phyloP scores from a whole-genome alignment of 2,888 invertebrate species.

The Nemurella pictetii region DNA sequence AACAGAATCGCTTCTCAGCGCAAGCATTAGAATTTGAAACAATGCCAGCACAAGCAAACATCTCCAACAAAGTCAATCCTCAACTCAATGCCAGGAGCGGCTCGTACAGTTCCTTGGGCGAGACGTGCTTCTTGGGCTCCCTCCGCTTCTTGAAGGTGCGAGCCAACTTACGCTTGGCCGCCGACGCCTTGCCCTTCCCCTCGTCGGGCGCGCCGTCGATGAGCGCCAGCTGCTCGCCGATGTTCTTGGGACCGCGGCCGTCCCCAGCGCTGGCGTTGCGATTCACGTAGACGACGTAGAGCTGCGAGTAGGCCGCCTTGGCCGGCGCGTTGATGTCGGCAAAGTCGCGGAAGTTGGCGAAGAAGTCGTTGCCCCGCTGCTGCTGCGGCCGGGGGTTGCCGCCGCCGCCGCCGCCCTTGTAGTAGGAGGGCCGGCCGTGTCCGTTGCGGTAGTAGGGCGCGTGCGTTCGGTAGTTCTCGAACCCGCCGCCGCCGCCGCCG shows the following conservation, averaged over 20 bases:
- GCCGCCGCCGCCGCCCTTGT: constrained; percentile 56
- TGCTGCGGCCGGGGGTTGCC: constrained; percentile 75
- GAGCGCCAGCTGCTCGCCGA: constrained; percentile 76
- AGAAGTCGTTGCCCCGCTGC: constrained; percentile 72
- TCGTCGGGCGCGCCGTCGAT: constrained; percentile 61
- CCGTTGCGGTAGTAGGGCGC: constrained; percentile 63
- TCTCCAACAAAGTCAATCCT: constrained; percentile 43
- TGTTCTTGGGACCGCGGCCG: constrained; percentile 63
- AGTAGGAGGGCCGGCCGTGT: constrained; percentile 69
- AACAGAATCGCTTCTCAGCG: not conserved
- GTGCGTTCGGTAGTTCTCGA: constrained; percentile 56
- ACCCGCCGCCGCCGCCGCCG: constrained; percentile 49
- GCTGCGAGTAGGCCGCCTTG: constrained; percentile 79
- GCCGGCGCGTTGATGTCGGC: constrained; percentile 86
- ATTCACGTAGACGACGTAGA: constrained; percentile 81
- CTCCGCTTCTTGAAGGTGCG: constrained; percentile 45
- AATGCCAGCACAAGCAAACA: not conserved
- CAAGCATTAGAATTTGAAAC: not conserved
- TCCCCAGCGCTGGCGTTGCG: constrained; percentile 63
- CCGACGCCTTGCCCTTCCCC: constrained; percentile 55
- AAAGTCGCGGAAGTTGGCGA: constrained; percentile 87
- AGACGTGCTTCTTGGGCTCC: constrained; percentile 45
- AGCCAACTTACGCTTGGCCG: constrained; percentile 67
- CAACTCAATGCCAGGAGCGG: constrained; percentile 70
- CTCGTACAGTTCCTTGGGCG: constrained; percentile 61